Conservation (phyloP, 2,888 invertebrate genomes). For the Polyommatus icarus region DNA sequence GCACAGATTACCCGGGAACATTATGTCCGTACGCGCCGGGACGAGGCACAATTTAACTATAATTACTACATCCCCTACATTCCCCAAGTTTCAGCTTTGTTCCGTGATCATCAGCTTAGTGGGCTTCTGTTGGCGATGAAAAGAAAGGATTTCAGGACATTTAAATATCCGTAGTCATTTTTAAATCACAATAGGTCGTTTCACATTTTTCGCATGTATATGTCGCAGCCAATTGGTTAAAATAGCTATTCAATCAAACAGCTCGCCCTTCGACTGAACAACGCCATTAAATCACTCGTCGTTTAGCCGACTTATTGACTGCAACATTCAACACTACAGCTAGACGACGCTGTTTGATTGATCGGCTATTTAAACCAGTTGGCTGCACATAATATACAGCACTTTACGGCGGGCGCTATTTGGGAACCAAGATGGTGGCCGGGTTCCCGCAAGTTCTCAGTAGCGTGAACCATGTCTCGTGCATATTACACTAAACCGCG, state of each 20-base stretch:
- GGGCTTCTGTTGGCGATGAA: not conserved
- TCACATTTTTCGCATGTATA: not conserved
- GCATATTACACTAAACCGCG: not conserved
- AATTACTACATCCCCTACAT: constrained; percentile 13
- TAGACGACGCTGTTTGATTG: too few species aligned
- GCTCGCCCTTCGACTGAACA: too few species aligned
- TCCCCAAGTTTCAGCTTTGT: not conserved
- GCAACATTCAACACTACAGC: too few species aligned
- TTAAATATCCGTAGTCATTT: not conserved
- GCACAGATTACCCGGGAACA: constrained; percentile 1
- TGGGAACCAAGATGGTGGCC: not conserved
- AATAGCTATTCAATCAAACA: too few species aligned
- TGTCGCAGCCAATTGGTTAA: too few species aligned
- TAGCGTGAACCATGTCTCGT: not conserved
- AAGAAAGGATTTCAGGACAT: not conserved
- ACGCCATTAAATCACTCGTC: too few species aligned
- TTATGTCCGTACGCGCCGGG: not conserved
- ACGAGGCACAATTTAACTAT: not conserved
- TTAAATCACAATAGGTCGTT: not conserved
- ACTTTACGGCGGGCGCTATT: not conserved
- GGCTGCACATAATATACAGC: not conserved
- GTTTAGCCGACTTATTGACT: too few species aligned
- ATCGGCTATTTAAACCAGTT: too few species aligned
- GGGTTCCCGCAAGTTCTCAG: not conserved
- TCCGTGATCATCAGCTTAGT: not conserved